Percentiles rank a stretch among this genome's conserved stretches.
Evolutionary conservation across 1,140 invertebrate genomes (phyloP).

Genomic region (Sycobia sp.): DNA sequence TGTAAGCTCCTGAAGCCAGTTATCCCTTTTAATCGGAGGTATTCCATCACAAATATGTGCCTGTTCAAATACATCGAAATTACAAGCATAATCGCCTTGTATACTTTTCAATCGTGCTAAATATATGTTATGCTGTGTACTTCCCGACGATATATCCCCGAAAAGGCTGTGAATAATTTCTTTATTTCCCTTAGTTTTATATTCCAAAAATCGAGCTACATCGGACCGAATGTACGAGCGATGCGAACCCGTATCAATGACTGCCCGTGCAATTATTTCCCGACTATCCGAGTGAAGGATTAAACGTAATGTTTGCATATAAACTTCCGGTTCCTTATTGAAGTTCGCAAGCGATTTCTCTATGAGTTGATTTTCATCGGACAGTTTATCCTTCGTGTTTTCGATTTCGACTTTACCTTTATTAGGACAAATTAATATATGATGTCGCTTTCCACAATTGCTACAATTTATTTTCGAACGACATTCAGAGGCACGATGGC

Average conservation of each 20-base stretch:
- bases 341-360: constrained; percentile 23
- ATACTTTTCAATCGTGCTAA: constrained; percentile 15
- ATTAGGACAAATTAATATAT: background rate
- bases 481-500: background rate
- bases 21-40: too few species aligned
- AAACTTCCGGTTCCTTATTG: constrained; percentile 1
- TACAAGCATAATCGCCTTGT: constrained; percentile 17
- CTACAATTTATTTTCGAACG: background rate
- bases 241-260: constrained; percentile 18
- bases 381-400: background rate
- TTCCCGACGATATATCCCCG: too few species aligned
- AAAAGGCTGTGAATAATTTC: constrained; percentile 22
- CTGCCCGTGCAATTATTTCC: constrained; percentile 18
- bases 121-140: constrained; percentile 17
- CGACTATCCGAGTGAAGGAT: constrained; percentile 11
- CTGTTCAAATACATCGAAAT: constrained; percentile 20
- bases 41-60: constrained; percentile 25
- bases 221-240: constrained; percentile 15
- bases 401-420: background rate
- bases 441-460: background rate
- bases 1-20: constrained; percentile 12
- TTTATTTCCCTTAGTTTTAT: constrained; percentile 2
- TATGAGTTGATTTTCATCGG: background rate
- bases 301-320: constrained; percentile 24
- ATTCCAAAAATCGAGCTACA: constrained; percentile 11